phyloP scores from a whole-genome alignment of 1,140 invertebrate genomes.

The Ectropis grisescens region DNA sequence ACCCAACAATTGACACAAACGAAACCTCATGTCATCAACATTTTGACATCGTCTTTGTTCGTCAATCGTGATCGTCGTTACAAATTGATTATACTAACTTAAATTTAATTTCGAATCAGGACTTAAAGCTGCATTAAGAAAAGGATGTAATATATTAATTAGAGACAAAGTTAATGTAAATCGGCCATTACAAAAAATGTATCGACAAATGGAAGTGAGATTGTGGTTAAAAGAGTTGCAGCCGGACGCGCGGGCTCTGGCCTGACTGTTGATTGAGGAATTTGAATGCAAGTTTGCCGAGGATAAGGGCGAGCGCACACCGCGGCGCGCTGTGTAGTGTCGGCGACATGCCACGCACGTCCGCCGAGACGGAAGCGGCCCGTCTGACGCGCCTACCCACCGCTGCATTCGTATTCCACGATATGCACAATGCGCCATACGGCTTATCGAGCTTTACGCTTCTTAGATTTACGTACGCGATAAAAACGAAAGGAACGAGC shows the following conservation, averaged over 20 bases:
- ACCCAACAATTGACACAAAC: no score
- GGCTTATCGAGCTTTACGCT: constrained; percentile 33
- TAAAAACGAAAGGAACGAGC: constrained; percentile 16
- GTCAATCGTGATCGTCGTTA: no score
- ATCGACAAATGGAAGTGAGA: no score
- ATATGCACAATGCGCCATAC: constrained; percentile 37
- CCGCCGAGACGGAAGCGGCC: constrained; percentile 45
- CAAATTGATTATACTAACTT: no score
- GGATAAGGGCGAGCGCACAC: constrained; percentile 35
- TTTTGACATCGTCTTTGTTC: no score
- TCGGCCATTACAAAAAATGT: no score
- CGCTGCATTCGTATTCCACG: constrained; percentile 47
- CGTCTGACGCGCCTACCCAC: constrained; percentile 19
- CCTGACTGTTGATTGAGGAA: constrained; percentile 27
- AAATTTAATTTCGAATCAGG: no score
- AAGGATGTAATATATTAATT: no score
- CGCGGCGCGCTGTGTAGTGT: constrained; percentile 41
- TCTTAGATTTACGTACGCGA: constrained; percentile 29
- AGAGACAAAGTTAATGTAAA: no score
- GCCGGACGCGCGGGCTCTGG: constrained; percentile 31
- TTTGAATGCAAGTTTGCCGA: constrained; percentile 50
- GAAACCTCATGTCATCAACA: no score
- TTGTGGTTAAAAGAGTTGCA: constrained; percentile 25
- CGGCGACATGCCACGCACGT: constrained; percentile 40
- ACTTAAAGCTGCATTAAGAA: no score